Conservation (phyloP, 37 sponge, comb jelly and placozoan species). For the Geodia barretti region DNA sequence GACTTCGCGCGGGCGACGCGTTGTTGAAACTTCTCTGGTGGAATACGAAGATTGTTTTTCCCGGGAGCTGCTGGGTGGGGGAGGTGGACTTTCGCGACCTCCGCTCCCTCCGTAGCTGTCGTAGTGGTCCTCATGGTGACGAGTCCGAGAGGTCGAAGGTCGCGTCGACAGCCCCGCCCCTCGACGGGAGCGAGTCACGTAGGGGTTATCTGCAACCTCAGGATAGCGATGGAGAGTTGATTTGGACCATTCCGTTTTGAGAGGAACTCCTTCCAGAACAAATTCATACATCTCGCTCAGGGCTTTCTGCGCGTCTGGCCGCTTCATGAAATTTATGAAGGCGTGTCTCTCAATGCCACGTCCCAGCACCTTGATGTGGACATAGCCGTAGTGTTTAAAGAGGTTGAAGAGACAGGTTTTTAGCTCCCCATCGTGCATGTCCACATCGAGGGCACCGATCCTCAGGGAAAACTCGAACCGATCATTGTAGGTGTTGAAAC, state of each 20-base stretch:
- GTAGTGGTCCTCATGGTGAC: background rate
- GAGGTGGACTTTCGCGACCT: too few species aligned
- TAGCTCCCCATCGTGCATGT: slow-evolving; percentile 47
- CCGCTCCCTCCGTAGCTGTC: background rate
- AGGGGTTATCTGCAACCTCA: background rate
- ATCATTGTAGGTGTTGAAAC: slow-evolving; percentile 1
- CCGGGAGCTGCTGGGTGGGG: too few species aligned
- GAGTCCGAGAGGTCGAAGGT: background rate
- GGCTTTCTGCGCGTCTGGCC: slow-evolving; percentile 63
- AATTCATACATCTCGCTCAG: slow-evolving; percentile 32
- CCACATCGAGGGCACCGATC: slow-evolving; percentile 57
- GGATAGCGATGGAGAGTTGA: slow-evolving; percentile 57
- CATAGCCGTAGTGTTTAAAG: slow-evolving; percentile 74
- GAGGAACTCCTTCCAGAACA: slow-evolving; percentile 38
- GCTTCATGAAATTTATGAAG: slow-evolving; percentile 71
- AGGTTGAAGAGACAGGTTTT: slow-evolving; percentile 50
- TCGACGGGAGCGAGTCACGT: background rate
- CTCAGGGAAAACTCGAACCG: slow-evolving; percentile 73
- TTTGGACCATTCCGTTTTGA: slow-evolving; percentile 75
- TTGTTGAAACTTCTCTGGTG: background rate
- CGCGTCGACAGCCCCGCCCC: background rate
- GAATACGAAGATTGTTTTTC: slow-evolving; percentile 4
- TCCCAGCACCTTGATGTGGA: slow-evolving; percentile 75
- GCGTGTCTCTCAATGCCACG: slow-evolving; percentile 72
- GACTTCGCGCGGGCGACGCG: background rate